Percentiles rank a stretch among this genome's conserved stretches.
phyloP scores from a whole-genome alignment of 2,888 invertebrate genomes.

The Euplexia lucipara region DNA sequence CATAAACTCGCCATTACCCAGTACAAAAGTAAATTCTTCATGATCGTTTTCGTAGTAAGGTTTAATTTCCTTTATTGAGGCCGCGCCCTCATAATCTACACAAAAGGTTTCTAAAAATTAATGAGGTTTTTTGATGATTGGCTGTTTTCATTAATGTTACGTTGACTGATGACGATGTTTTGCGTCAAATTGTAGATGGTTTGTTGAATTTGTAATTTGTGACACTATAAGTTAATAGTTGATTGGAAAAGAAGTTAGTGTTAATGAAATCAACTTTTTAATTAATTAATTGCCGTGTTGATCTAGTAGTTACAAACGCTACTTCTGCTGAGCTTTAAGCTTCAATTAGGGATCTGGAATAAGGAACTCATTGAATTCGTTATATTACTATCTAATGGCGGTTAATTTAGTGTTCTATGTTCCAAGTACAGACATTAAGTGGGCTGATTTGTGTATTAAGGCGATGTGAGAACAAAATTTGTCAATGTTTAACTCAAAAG shows the following conservation, averaged over 20 bases:
- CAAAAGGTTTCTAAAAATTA: constrained; percentile 66
- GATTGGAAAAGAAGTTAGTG: constrained; percentile 9
- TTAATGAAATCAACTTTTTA: constrained; percentile 17
- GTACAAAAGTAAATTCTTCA: constrained; percentile 48
- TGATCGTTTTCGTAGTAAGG: constrained; percentile 51
- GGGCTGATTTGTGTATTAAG: no score
- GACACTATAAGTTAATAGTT: constrained; percentile 1
- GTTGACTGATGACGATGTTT: constrained; percentile 39
- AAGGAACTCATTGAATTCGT: no score
- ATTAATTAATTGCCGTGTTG: neutral
- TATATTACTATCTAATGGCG: no score
- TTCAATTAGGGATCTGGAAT: no score
- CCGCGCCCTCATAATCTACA: constrained; percentile 51
- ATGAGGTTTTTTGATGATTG: constrained; percentile 72
- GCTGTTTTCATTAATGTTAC: constrained; percentile 64
- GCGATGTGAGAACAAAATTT: no score
- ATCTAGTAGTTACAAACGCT: no score
- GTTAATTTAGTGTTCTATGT: no score
- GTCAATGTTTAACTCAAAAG: no score
- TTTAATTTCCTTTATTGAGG: constrained; percentile 68
- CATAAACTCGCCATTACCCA: constrained; percentile 34
- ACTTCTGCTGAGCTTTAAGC: no score
- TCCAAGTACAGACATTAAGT: no score
- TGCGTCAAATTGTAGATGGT: constrained; percentile 26
- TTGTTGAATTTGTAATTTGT: constrained; percentile 11